Percentiles rank a stretch among this genome's conserved stretches.
Evolutionary conservation across 2,888 invertebrate species (phyloP).

Genomic region (Nesidiocoris tenuis): DNA sequence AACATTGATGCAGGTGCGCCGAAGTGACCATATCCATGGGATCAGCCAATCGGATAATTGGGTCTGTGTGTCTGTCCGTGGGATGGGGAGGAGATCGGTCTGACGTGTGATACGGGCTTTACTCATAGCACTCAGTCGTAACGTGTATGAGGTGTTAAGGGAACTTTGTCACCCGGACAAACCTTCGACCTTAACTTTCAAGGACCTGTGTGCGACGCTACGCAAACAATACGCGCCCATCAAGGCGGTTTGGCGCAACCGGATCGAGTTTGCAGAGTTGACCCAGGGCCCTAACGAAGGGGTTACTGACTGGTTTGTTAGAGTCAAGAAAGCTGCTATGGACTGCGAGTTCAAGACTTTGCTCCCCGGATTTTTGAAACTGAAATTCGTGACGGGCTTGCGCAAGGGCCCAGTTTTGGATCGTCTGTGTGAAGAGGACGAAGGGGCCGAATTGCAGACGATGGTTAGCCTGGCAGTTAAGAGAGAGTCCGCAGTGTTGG

Average conservation of each 20-base stretch:
- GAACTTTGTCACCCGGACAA: conserved; percentile 15
- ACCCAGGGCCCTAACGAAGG: neutral
- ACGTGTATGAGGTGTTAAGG: conserved; percentile 1
- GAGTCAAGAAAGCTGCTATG: neutral
- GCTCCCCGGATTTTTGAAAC: neutral
- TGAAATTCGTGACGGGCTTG: conserved; percentile 13
- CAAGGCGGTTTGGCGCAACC: conserved; percentile 5
- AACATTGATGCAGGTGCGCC: too few species aligned
- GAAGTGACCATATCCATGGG: too few species aligned
- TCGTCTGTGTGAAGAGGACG: conserved; percentile 18
- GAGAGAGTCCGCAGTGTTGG: conserved; percentile 6
- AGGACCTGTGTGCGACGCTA: neutral
- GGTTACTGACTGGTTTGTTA: neutral
- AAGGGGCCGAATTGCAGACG: neutral
- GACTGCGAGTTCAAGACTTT: conserved; percentile 3
- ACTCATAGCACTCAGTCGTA: neutral
- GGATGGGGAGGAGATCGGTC: too few species aligned
- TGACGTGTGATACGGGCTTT: too few species aligned
- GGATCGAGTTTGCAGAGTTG: neutral
- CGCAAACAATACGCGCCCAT: conserved; percentile 2
- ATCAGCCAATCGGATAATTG: too few species aligned
- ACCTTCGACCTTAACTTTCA: neutral
- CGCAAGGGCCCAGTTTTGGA: conserved; percentile 9
- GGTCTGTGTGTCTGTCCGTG: too few species aligned
- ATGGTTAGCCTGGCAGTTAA: neutral